Percentiles rank a stretch among this genome's conserved stretches.
Conservation (phyloP, 1,140 invertebrate genomes). For the Condylostylus longicornis region DNA sequence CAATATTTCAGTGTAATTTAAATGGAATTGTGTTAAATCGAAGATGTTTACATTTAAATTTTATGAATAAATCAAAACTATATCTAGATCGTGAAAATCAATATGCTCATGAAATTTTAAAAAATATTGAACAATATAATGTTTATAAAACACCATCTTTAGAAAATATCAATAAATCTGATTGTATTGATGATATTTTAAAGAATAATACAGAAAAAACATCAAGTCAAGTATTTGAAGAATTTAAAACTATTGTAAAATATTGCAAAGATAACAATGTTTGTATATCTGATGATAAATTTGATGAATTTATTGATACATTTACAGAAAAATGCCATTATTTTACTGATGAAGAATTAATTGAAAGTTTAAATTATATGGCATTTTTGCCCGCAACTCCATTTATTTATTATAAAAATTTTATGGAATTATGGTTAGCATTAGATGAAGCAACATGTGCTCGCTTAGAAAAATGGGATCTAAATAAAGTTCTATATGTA, state of each 20-base stretch:
- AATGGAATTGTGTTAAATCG: too few species aligned
- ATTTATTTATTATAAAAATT: slow-evolving; percentile 27
- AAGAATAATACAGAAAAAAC: slow-evolving; percentile 8
- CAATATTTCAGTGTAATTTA: too few species aligned
- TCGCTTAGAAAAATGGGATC: slow-evolving; percentile 28
- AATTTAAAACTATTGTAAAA: slow-evolving; percentile 28
- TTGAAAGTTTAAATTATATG: slow-evolving; percentile 25
- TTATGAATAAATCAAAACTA: slow-evolving; percentile 5
- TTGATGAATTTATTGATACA: slow-evolving; percentile 29
- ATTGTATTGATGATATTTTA: slow-evolving; percentile 4
- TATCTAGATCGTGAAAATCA: slow-evolving; percentile 9
- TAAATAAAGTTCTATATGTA: slow-evolving; percentile 31
- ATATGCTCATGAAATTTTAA: slow-evolving; percentile 10
- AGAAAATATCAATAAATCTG: slow-evolving; percentile 2
- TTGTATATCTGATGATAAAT: slow-evolving; percentile 22
- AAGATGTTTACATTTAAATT: too few species aligned
- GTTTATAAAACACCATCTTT: slow-evolving; percentile 5
- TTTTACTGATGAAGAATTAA: slow-evolving; percentile 32
- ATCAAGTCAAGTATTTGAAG: slow-evolving; percentile 17
- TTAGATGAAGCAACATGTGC: slow-evolving; percentile 37
- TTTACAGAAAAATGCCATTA: slow-evolving; percentile 30
- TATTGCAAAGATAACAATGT: slow-evolving; percentile 22
- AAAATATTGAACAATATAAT: slow-evolving; percentile 5
- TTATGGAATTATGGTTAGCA: slow-evolving; percentile 37
- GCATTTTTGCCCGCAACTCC: slow-evolving; percentile 24